These are phyloP conservation scores for Danio aesculapii DNA, from an alignment of 2,797 vertebrate species.

Conservation along the genomic window DNA sequence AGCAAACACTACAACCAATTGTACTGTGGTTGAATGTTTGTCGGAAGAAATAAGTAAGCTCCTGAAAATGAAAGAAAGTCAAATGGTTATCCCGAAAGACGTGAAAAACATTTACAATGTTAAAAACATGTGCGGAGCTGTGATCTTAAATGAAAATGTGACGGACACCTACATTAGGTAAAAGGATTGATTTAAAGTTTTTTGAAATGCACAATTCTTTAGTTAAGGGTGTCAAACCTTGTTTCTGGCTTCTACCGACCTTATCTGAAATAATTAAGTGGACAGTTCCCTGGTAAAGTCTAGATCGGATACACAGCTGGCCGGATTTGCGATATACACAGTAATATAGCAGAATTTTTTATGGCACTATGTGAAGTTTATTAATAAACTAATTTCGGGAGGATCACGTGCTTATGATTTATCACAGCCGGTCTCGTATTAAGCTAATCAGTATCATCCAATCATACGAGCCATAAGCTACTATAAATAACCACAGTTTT, in stretches of 20 bases:
- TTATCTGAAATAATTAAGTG: too few species aligned
- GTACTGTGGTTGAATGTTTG: background rate
- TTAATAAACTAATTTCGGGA: too few species aligned
- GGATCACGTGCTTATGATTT: too few species aligned
- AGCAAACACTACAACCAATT: fast-evolving
- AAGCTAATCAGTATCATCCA: too few species aligned
- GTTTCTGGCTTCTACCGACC: background rate
- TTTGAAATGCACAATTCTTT: background rate
- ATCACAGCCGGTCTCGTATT: too few species aligned
- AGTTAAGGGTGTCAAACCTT: background rate
- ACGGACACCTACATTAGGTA: background rate
- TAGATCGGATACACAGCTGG: too few species aligned
- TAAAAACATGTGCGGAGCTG: background rate
- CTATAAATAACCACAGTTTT: too few species aligned
- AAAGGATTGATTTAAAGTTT: background rate
- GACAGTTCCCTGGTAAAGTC: too few species aligned
- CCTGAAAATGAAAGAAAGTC: fast-evolving
- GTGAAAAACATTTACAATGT: slow-evolving; percentile 2
- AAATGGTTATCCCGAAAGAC: background rate
- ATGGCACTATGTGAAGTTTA: too few species aligned
- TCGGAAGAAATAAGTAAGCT: fast-evolving
- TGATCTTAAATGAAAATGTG: fast-evolving
- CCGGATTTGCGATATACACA: too few species aligned
- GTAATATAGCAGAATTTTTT: too few species aligned
- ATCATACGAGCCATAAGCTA: too few species aligned